Evolutionary conservation across 2,797 vertebrate genomes (phyloP).

Genomic region (Coccyzus lansbergi): DNA sequence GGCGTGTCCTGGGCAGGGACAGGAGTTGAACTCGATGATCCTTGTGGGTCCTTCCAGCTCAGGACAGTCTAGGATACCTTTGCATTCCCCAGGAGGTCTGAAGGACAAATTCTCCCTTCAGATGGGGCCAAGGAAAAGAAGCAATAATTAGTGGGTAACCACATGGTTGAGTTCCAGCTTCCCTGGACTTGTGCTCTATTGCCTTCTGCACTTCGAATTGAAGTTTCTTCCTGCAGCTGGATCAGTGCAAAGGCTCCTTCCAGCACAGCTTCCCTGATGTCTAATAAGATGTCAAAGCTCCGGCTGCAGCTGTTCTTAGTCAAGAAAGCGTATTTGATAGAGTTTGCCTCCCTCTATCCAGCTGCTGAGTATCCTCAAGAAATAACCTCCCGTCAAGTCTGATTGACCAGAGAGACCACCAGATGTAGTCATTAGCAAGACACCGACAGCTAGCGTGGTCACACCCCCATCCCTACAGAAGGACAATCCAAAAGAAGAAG

Average conservation of each 20-base stretch:
- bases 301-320: slow-evolving; percentile 1
- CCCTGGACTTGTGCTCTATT: background rate
- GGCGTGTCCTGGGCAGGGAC: too few species aligned
- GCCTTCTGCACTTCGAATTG: background rate
- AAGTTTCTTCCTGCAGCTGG: background rate
- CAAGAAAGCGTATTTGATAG: slow-evolving; percentile 8
- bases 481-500: background rate
- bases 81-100: rapidly evolving
- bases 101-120: background rate
- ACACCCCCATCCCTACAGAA: background rate
- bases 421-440: background rate
- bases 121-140: background rate
- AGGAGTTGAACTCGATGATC: too few species aligned
- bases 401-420: slow-evolving; percentile 5
- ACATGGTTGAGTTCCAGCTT: background rate
- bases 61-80: background rate
- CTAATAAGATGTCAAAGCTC: slow-evolving; percentile 27
- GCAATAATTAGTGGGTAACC: background rate
- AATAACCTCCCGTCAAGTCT: slow-evolving; percentile 28
- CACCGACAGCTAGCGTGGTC: background rate
- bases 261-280: background rate
- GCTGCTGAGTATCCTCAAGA: slow-evolving; percentile 12
- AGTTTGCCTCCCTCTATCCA: background rate
- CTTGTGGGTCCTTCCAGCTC: too few species aligned
- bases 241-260: background rate